These are phyloP conservation scores for Drosophila pectinifera DNA, from an alignment of 1,140 invertebrate genomes.

Conservation along the genomic window DNA sequence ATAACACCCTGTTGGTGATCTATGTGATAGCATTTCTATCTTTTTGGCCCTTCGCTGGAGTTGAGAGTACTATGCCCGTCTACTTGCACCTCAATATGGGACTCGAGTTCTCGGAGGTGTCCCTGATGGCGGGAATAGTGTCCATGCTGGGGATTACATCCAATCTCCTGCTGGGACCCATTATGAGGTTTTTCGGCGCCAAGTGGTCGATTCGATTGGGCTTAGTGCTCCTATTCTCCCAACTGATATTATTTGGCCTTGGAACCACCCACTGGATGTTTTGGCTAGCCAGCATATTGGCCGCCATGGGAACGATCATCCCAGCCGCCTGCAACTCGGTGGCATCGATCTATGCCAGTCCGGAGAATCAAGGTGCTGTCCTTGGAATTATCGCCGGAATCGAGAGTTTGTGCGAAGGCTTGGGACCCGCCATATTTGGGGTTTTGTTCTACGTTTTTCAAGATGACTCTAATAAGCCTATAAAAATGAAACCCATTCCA, in stretches of 20 bases:
- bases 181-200: conserved; percentile 93
- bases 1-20: conserved; percentile 97
- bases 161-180: conserved; percentile 94
- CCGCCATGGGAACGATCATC: conserved; percentile 96
- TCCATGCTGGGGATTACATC: conserved; percentile 97
- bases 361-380: conserved; percentile 98
- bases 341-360: conserved; percentile 97
- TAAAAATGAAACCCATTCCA: conserved; percentile 89
- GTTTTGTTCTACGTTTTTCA: conserved; percentile 99
- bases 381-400: conserved; percentile 99
- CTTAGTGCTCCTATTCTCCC: conserved; percentile 97
- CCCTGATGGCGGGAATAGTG: conserved; percentile 98
- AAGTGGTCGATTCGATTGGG: conserved; percentile 99
- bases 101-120: conserved; percentile 97
- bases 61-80: conserved; percentile 99
- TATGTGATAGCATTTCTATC: conserved; percentile 98
- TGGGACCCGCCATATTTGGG: conserved; percentile 98
- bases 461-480: conserved; percentile 94
- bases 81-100: conserved; percentile 99
- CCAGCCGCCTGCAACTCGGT: conserved; percentile 99
- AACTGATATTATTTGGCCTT: conserved; percentile 98
- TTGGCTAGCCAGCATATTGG: conserved; percentile 98
- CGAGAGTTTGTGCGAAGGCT: conserved; percentile 95
- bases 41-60: conserved; percentile 98
- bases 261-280: conserved; percentile 92